Evolutionary conservation across 64 coral and sea anemone species (phyloP), one percentile per base, ranked within the genome.

Genomic region (Dendrophyllia cribrosa): DNA sequence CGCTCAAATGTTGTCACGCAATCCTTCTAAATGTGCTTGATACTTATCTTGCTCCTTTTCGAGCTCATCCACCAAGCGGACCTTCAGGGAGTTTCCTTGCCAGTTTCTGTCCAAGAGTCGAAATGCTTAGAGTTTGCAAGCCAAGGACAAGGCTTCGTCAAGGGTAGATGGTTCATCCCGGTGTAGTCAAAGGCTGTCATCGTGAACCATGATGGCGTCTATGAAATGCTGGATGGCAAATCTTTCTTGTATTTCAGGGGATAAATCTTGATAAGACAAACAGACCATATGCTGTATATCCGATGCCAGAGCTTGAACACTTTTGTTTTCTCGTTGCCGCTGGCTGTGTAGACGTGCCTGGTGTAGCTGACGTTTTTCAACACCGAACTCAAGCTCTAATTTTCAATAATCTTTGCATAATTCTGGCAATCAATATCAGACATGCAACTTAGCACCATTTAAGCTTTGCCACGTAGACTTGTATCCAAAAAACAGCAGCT

Each of bases 181-280:
- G 8, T 64, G 16, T 22, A 79, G 44, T 66, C 85, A 1, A 3
- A 87, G n/a, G 48, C 83, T 85, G 43, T 93, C 74, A 9, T 93
- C 83, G 56, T 26, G 75, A 20, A 88, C 75, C 9, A 8, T 70
- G 13, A 87, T 70, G n/a, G 84, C 82, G 43, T 88, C 63, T 23
- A 91, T 79, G 20, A 91, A 82, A 61, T 87, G 83, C 24, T 87
- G 91, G 25, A 93, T 74, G 48, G 82, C 72, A 87, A 87, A 93
- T 69, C 83, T 59, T 72, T 95, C 87, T 58, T 88, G 86, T 17
- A 43, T 59, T 43, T 60, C 51, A 10, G 55, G 72, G 11, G 72
- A 21, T 34, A 76, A 62, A 65, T 76, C 86, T 60, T 89, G 87
- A 14, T 89, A 89, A 66, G 87, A 59, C 19, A 77, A 43, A 76